These are phyloP conservation scores for Terebella lapidaria DNA, from an alignment of 2,888 invertebrate species.

Conservation along the genomic window DNA sequence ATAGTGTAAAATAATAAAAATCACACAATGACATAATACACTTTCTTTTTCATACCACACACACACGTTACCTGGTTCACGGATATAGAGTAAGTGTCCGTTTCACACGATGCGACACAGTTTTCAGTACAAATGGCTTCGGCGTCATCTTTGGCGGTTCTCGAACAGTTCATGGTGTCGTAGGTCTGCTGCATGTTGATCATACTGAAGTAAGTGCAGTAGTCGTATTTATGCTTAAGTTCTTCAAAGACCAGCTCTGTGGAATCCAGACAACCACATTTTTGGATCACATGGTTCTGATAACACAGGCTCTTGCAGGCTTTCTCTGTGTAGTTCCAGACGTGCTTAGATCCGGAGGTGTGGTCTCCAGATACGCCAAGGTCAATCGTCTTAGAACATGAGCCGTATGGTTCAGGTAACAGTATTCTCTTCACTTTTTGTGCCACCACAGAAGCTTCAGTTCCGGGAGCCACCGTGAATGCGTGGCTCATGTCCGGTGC, in stretches of 20 bases:
- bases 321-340: background rate
- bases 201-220: background rate
- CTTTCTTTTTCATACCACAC: no score
- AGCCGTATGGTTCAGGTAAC: background rate
- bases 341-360: background rate
- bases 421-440: background rate
- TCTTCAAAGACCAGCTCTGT: background rate
- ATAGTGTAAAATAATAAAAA: no score
- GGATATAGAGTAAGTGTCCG: no score
- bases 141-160: no score
- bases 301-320: background rate
- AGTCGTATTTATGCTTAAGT: background rate
- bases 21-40: no score
- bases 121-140: no score
- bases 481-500: background rate
- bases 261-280: background rate
- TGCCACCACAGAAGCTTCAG: background rate
- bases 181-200: background rate
- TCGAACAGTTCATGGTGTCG: background rate
- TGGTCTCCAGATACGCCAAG: background rate
- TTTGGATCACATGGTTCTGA: background rate
- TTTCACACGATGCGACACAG: no score
- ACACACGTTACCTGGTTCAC: no score
- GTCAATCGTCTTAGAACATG: background rate
- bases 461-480: background rate